Evolutionary conservation across 2,888 invertebrate species (phyloP), one percentile per base, ranked within the genome.

Genomic region (Rhaphigaster nebulosa): DNA sequence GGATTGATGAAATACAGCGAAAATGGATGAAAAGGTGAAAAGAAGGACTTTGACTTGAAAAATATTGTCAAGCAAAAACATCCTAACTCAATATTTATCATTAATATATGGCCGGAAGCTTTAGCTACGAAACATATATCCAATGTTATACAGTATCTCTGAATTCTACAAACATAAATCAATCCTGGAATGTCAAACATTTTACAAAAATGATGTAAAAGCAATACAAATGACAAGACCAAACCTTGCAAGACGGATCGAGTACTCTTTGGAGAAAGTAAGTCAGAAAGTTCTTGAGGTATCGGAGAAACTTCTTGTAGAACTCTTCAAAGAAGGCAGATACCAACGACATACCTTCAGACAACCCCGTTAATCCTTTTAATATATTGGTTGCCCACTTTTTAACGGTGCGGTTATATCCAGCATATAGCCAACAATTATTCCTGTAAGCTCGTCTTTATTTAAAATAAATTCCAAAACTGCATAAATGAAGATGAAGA

Each of bases 211-310:
- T 1, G 12, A 34, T 20, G 34, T 29, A 18, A 29, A 20, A 76
- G 29, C 15, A 65, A 65, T 65, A 65, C 65, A 76, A 20, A 56
- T 56, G 65, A 76, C 70, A 70, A 18, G 70, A 5, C 38, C 20
- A 23, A 76, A 76, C 38, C 65, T 38, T 38, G 70, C 0, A 76
- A 38, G 38, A 38, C 1, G 12, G 70, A 76, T 38, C 34, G 20
- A 38, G 70, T 76, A 76, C 70, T 34, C 34, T 76, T 76, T 76
- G 38, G 70, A 76, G 70, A 76, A 76, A 76, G 70, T 38, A 76
- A 76, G 70, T 76, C 70, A 76, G 38, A 76, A 76, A 76, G 70
- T 76, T 76, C 34, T 76, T 76, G 70, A 76, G 70, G 70, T 76
- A 76, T 76, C 70, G 38, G 70, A 76, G 70, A 76, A 76, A 76